Evolutionary conservation across 1,140 invertebrate genomes (phyloP).

Genomic region (Meloidogyne chitwoodi): DNA sequence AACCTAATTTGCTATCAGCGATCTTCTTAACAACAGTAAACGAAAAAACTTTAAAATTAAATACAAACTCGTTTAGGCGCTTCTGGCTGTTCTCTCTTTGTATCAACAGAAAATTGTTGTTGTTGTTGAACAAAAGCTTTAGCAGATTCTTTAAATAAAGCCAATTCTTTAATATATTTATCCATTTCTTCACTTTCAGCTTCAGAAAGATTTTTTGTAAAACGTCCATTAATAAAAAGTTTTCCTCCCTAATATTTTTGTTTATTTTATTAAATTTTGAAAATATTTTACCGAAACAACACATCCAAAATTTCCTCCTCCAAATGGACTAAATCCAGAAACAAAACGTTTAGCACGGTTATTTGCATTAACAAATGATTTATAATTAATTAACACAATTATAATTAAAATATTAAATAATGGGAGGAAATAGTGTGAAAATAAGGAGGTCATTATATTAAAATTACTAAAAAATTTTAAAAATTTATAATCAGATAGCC

Average conservation of each 20-base stretch:
- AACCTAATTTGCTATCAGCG: too few species aligned
- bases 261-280: background rate
- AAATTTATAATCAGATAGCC: too few species aligned
- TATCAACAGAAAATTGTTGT: background rate
- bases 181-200: constrained; percentile 29
- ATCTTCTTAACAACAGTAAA: too few species aligned
- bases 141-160: background rate
- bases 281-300: constrained; percentile 31
- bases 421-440: too few species aligned
- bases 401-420: background rate
- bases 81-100: constrained; percentile 23
- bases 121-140: background rate
- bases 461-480: too few species aligned
- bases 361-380: background rate
- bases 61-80: constrained; percentile 21
- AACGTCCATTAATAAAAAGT: constrained; percentile 26
- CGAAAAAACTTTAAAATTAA: background rate
- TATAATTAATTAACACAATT: background rate
- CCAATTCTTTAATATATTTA: constrained; percentile 23
- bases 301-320: constrained; percentile 31
- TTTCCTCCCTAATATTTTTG: background rate
- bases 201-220: constrained; percentile 30
- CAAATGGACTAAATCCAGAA: constrained; percentile 28
- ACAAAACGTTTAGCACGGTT: constrained; percentile 31
- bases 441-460: too few species aligned